These are phyloP conservation scores for Loripinus fragilis DNA, from an alignment of 2,888 invertebrate species.

Conservation along the genomic window DNA sequence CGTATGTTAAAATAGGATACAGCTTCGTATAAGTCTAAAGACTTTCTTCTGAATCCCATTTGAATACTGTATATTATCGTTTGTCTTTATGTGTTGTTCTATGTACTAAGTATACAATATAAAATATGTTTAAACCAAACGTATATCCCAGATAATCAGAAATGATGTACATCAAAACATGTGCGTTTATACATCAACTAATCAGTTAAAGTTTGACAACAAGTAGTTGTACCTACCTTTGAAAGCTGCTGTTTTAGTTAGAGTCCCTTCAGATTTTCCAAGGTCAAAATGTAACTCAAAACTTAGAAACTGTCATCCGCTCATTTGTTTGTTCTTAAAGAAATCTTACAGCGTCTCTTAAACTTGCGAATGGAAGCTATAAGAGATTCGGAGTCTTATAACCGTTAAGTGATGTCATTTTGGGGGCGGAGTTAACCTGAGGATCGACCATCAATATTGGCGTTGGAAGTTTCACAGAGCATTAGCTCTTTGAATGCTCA, in stretches of 20 bases:
- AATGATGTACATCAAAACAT: too few species aligned
- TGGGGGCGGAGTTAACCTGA: constrained; percentile 12
- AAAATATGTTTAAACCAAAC: too few species aligned
- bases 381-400: constrained; percentile 13
- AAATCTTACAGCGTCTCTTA: not conserved
- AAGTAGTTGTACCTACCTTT: not conserved
- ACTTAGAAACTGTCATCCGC: constrained; percentile 7
- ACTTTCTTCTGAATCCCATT: too few species aligned
- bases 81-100: too few species aligned
- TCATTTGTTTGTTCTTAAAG: constrained; percentile 6
- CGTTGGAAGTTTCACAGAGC: not conserved
- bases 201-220: too few species aligned
- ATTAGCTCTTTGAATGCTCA: too few species aligned
- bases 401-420: not conserved
- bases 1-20: too few species aligned
- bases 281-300: not conserved
- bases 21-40: too few species aligned
- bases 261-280: not conserved
- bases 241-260: not conserved
- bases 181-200: too few species aligned
- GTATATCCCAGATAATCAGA: too few species aligned
- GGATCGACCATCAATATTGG: not conserved
- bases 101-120: too few species aligned
- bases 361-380: constrained; percentile 6
- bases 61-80: too few species aligned